phyloP scores from a whole-genome alignment of 1,140 invertebrate species.

The Cydia strobilella region DNA sequence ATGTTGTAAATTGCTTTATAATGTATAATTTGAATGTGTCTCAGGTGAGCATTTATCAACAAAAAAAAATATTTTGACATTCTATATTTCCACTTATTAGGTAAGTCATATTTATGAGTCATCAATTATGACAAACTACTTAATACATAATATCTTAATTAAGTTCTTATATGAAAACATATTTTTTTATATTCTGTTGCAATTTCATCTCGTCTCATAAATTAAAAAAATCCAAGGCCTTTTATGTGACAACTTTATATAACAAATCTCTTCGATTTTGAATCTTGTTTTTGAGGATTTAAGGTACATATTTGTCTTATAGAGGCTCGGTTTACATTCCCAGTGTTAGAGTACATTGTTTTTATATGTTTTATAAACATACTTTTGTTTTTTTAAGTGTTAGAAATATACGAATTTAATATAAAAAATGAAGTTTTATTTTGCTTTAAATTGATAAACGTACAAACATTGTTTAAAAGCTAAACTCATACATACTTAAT shows the following conservation, averaged over 20 bases:
- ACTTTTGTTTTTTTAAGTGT: conserved; percentile 30
- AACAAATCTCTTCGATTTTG: neutral
- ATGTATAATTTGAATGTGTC: conserved; percentile 7
- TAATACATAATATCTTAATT: neutral
- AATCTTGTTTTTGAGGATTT: neutral
- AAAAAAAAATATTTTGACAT: neutral
- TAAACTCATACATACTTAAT: neutral
- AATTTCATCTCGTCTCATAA: neutral
- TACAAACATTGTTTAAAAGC: neutral
- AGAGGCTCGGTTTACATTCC: conserved; percentile 2
- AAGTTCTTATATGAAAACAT: neutral
- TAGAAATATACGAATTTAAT: conserved; percentile 34
- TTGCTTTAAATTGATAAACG: neutral
- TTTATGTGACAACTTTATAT: neutral
- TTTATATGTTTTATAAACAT: conserved; percentile 36
- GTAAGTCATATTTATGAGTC: neutral
- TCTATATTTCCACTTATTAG: neutral
- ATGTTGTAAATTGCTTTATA: neutral
- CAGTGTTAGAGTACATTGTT: conserved; percentile 34
- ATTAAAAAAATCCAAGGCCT: neutral
- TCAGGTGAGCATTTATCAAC: neutral
- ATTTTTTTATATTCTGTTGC: neutral
- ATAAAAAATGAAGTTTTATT: conserved; percentile 11
- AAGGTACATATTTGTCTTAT: neutral
- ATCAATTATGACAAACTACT: neutral